Evolutionary conservation across 2,113 vertebrate species (phyloP).

Genomic region (Morone saxatilis): DNA sequence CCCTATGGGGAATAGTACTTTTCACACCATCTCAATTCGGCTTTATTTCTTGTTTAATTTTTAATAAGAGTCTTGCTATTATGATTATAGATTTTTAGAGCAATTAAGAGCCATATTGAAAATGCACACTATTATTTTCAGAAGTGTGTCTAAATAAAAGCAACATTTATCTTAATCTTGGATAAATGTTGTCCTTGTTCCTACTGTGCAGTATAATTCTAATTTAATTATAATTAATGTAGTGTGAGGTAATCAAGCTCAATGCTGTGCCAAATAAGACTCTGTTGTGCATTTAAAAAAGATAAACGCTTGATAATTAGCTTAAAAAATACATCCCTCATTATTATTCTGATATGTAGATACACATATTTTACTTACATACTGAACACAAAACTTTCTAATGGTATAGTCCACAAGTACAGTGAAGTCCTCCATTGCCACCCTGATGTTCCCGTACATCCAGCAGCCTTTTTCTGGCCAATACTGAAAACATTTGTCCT

Average conservation of each 20-base stretch:
- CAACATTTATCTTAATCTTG: constrained; percentile 16
- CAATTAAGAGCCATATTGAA: constrained; percentile 45
- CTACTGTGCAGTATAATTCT: constrained; percentile 18
- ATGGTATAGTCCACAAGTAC: constrained; percentile 96
- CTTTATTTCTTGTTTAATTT: constrained; percentile 63
- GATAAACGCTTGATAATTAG: background rate
- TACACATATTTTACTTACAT: constrained; percentile 82
- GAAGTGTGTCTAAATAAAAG: constrained; percentile 30
- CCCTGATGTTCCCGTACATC: constrained; percentile 91
- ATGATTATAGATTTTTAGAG: constrained; percentile 52
- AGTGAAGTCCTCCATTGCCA: constrained; percentile 92
- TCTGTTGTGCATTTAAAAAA: constrained; percentile 3
- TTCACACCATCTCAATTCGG: constrained; percentile 39
- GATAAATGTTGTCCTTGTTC: constrained; percentile 28
- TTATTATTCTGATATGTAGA: background rate
- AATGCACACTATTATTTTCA: constrained; percentile 19
- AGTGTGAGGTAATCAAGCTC: background rate
- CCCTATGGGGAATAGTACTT: constrained; percentile 52
- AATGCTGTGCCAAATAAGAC: background rate
- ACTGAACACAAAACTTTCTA: constrained; percentile 95
- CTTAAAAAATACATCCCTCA: background rate
- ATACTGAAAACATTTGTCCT: constrained; percentile 97
- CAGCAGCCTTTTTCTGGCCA: constrained; percentile 98
- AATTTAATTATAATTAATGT: constrained; percentile 31
- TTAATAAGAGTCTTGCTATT: constrained; percentile 63